Evolutionary conservation across 2,888 invertebrate species (phyloP).

Genomic region (Erynnis tages): DNA sequence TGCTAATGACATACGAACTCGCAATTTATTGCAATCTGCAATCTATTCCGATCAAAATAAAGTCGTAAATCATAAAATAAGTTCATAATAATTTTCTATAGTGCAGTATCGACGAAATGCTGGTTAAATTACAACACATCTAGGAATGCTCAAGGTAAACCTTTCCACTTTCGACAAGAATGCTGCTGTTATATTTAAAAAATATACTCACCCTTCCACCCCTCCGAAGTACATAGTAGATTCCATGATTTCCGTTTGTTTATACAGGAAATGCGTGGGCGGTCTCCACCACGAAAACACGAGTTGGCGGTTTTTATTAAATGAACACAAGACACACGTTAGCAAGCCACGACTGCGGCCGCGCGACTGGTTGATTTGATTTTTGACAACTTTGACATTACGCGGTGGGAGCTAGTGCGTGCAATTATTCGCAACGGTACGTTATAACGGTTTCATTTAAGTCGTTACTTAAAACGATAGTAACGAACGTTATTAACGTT

Average conservation of each 20-base stretch:
- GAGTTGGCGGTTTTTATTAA: slow-evolving; percentile 34
- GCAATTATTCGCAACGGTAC: neutral
- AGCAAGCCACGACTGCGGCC: slow-evolving; percentile 45
- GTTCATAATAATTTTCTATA: neutral
- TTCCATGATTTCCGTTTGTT: slow-evolving; percentile 38
- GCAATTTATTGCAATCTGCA: slow-evolving; percentile 7
- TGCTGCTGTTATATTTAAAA: slow-evolving; percentile 29
- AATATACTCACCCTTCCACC: slow-evolving; percentile 64
- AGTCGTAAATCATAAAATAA: slow-evolving; percentile 14
- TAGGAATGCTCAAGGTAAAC: slow-evolving; percentile 64
- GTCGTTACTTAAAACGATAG: neutral
- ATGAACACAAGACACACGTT: slow-evolving; percentile 36
- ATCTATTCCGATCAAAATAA: slow-evolving; percentile 29
- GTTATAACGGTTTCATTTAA: neutral
- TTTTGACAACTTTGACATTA: slow-evolving; percentile 15
- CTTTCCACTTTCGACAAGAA: slow-evolving; percentile 65
- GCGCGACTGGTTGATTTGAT: slow-evolving; percentile 37
- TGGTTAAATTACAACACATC: slow-evolving; percentile 44
- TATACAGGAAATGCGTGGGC: slow-evolving; percentile 32
- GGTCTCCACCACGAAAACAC: slow-evolving; percentile 34
- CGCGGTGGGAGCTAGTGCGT: neutral
- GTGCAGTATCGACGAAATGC: slow-evolving; percentile 4
- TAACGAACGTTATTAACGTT: neutral
- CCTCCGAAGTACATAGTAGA: slow-evolving; percentile 62
- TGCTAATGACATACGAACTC: neutral